These are phyloP conservation scores for Meliscaeva auricollis DNA, from an alignment of 2,888 invertebrate genomes.

Conservation along the genomic window DNA sequence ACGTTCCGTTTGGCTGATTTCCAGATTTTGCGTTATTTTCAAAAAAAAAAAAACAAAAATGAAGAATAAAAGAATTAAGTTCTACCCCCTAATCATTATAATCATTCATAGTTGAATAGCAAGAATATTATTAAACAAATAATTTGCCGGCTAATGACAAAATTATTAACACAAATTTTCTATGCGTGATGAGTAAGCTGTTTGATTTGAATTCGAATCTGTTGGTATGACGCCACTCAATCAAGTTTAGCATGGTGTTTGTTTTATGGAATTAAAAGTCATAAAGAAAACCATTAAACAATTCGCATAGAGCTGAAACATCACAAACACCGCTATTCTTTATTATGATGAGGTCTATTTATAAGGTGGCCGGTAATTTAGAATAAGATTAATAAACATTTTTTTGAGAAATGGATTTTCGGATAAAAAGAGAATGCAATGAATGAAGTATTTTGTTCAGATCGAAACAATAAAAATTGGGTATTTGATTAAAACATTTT, in stretches of 20 bases:
- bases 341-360: slow-evolving; percentile 28
- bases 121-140: neutral
- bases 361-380: slow-evolving; percentile 26
- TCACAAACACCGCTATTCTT: slow-evolving; percentile 20
- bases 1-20: slow-evolving; percentile 22
- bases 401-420: slow-evolving; percentile 9
- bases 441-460: neutral
- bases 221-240: slow-evolving; percentile 51
- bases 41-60: neutral
- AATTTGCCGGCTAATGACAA: slow-evolving; percentile 27
- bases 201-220: slow-evolving; percentile 47
- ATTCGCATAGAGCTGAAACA: slow-evolving; percentile 10
- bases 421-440: neutral
- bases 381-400: slow-evolving; percentile 41
- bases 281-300: slow-evolving; percentile 23
- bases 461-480: neutral
- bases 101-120: slow-evolving; percentile 30
- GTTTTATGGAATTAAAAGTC: slow-evolving; percentile 29
- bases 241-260: slow-evolving; percentile 28
- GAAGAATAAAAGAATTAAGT: slow-evolving; percentile 2
- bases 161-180: slow-evolving; percentile 43
- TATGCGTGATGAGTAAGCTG: slow-evolving; percentile 55
- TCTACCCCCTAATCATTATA: slow-evolving; percentile 38
- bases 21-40: slow-evolving; percentile 16
- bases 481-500: neutral